Evolutionary conservation across 2,113 vertebrate genomes (phyloP).

Genomic region (Indicator indicator): DNA sequence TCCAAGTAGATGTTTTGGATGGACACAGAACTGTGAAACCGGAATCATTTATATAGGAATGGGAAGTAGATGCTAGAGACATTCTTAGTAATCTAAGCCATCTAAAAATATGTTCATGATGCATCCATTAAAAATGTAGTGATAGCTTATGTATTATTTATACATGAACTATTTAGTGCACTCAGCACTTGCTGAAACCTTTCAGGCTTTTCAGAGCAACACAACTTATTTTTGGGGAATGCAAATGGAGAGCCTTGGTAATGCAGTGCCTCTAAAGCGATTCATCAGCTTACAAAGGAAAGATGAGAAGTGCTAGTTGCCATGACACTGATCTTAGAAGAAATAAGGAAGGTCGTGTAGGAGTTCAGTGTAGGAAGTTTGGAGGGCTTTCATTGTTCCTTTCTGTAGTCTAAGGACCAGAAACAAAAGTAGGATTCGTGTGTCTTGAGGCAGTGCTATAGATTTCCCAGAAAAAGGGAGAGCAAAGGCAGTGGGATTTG

Average conservation of each 20-base stretch:
- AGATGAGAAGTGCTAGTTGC: conserved; percentile 36
- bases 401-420: neutral
- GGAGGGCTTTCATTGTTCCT: conserved; percentile 26
- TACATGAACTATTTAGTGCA: conserved; percentile 49
- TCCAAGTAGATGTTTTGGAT: neutral
- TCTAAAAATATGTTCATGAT: conserved; percentile 26
- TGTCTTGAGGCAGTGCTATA: neutral
- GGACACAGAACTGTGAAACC: neutral
- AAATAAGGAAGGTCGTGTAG: conserved; percentile 49
- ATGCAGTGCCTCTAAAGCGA: neutral
- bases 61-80: neutral
- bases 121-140: conserved; percentile 59
- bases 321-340: conserved; percentile 38
- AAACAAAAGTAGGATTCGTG: neutral
- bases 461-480: neutral
- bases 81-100: neutral
- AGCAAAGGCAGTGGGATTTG: neutral
- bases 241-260: neutral
- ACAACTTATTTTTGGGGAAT: conserved; percentile 34
- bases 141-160: conserved; percentile 61
- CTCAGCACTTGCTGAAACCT: conserved; percentile 4
- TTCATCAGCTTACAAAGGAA: conserved; percentile 1
- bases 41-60: neutral
- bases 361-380: conserved; percentile 58
- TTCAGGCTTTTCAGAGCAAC: conserved; percentile 6